phyloP scores from a whole-genome alignment of 2,797 vertebrate species.

The Aratinga solstitialis region DNA sequence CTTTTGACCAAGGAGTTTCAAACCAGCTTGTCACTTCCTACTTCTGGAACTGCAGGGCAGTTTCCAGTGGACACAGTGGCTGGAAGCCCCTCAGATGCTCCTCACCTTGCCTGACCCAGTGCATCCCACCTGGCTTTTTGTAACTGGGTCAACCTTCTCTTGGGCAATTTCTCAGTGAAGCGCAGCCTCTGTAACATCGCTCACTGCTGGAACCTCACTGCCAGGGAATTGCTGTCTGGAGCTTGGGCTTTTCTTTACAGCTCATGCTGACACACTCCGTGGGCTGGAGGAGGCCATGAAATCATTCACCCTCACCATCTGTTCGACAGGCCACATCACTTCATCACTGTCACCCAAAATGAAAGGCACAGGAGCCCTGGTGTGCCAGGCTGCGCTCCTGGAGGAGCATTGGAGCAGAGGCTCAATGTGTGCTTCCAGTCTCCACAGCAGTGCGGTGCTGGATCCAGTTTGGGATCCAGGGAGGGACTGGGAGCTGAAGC shows the following conservation, averaged over 20 bases:
- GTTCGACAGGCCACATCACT: neutral
- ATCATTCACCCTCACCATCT: neutral
- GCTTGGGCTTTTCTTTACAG: neutral
- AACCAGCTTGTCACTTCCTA: neutral
- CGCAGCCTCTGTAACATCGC: neutral
- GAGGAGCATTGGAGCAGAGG: neutral
- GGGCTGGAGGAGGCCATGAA: neutral
- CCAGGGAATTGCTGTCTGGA: neutral
- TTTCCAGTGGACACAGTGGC: neutral
- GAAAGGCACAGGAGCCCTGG: neutral
- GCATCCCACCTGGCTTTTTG: neutral
- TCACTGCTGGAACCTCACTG: neutral
- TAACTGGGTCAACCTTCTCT: neutral
- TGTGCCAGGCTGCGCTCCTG: fast-evolving
- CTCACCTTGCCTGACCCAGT: neutral
- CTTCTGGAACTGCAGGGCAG: neutral
- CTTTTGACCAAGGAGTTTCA: neutral
- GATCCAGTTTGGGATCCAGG: neutral
- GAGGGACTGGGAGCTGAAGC: neutral
- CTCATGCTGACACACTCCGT: neutral
- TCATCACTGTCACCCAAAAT: neutral
- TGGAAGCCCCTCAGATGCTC: neutral
- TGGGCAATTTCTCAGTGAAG: neutral
- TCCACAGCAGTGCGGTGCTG: fast-evolving
- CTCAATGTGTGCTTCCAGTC: neutral